Percentiles rank a stretch among this genome's conserved stretches.
phyloP scores from a whole-genome alignment of 2,888 invertebrate genomes.

The Drosophila imparisetae region DNA sequence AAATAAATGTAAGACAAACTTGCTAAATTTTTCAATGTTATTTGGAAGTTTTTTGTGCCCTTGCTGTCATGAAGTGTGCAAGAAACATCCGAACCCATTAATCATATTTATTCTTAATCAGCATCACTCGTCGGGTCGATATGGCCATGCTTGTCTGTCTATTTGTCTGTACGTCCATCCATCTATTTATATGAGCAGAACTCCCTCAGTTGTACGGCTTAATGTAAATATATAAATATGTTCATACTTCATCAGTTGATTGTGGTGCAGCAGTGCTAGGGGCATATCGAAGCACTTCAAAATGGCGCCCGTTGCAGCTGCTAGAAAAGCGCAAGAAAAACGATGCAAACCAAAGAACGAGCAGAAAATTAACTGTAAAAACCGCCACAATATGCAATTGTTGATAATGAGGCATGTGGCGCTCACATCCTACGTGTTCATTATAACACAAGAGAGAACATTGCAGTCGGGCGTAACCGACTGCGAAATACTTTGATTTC shows the following conservation, averaged over 20 bases:
- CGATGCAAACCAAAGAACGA: conserved; percentile 17
- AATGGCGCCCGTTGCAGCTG: conserved; percentile 52
- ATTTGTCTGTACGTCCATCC: background rate
- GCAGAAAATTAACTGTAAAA: conserved; percentile 75
- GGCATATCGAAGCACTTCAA: conserved; percentile 21
- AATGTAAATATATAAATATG: background rate
- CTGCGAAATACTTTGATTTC: too few species aligned
- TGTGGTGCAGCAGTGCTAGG: background rate
- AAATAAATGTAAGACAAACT: background rate
- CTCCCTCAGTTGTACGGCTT: background rate
- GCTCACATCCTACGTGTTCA: conserved; percentile 67
- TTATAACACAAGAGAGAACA: too few species aligned
- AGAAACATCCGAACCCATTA: background rate
- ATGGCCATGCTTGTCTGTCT: background rate
- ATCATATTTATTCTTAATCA: conserved; percentile 1
- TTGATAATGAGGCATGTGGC: conserved; percentile 79
- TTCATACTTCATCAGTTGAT: background rate
- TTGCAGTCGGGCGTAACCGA: too few species aligned
- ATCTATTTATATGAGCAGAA: background rate
- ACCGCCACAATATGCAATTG: conserved; percentile 77
- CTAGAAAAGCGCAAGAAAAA: conserved; percentile 8
- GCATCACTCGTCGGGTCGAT: background rate
- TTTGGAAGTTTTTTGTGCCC: background rate
- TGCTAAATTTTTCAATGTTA: background rate
- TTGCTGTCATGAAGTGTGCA: background rate